Evolutionary conservation across 2,888 invertebrate genomes (phyloP), one percentile per base, ranked within the genome.

Genomic region (Lasioglossum morio): DNA sequence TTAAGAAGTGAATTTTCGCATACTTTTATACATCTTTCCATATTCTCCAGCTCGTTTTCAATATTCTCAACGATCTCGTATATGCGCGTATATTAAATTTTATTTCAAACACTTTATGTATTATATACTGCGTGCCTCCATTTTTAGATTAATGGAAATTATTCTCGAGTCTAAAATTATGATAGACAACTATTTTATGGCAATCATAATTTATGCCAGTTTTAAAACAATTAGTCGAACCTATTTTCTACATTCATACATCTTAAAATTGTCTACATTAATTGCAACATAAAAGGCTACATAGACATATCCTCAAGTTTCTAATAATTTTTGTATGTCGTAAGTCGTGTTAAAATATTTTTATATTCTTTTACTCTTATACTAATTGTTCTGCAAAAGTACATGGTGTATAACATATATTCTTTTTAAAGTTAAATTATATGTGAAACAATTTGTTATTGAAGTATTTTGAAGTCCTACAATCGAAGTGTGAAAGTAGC

Each of bases 1-100:
- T 48, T 81, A 78, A 81, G 77, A 76, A 85, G 78, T 81, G 84
- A 80, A 86, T 86, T 79, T 83, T 84, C 77, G 75, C 72, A 85
- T 76, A 84, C 74, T 78, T 86, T 60, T 53, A 66, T 77, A 80
- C 27, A 48, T 79, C 75, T 57, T 72, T 57, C 40, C 66, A 66
- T 66, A 76, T 79, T 57, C 72, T 46, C 40, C 14, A 19, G 72
- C 75, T 76, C 76, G 83, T 79, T 85, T 76, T 72, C 78, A 78
- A 84, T 78, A 84, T 82, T 75, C 77, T n/a, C 74, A 43, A 34
- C n/a, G 75, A 66, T 16, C 23, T 63, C 43, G 60, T 82, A 60
- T 43, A 48, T 43, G 60, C 40, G 27, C 63, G 53, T 23, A n/a
- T 16, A 79, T 27, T 73, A 46, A 73, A 81, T 48, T 81, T 77